These are phyloP conservation scores for Lacerta viridis DNA, from an alignment of 2,797 vertebrate species.

Conservation along the genomic window DNA sequence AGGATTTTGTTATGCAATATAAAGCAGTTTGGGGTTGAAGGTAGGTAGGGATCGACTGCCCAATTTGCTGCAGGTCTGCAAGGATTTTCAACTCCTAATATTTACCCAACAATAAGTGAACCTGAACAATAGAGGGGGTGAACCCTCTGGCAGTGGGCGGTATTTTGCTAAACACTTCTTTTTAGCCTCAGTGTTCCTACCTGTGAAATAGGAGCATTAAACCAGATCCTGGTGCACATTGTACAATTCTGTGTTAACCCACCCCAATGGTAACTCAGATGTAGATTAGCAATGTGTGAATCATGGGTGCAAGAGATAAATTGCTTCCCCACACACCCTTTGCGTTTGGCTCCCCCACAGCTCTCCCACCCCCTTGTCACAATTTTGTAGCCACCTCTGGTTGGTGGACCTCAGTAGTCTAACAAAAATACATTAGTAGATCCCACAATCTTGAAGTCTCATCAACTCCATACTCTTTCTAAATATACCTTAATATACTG, in stretches of 20 bases:
- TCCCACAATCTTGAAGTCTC: not conserved
- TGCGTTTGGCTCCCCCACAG: not conserved
- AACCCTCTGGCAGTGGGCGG: too few species aligned
- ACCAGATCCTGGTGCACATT: not conserved
- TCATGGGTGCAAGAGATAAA: not conserved
- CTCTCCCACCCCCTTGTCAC: not conserved
- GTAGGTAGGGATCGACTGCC: not conserved
- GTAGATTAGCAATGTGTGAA: not conserved
- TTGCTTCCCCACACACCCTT: not conserved
- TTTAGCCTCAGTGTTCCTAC: not conserved
- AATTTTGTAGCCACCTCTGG: too few species aligned
- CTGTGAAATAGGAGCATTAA: not conserved
- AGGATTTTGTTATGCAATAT: not conserved
- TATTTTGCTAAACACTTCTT: not conserved
- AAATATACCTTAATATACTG: not conserved
- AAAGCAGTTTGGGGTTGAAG: not conserved
- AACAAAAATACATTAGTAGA: not conserved
- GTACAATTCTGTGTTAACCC: not conserved
- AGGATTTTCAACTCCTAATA: too few species aligned
- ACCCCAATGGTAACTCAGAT: too few species aligned
- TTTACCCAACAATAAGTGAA: not conserved
- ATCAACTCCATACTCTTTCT: not conserved
- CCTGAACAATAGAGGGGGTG: not conserved
- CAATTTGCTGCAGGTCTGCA: not conserved
- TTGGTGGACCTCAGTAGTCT: not conserved